phyloP scores from a whole-genome alignment of 2,113 vertebrate genomes.

The Catagonus wagneri region DNA sequence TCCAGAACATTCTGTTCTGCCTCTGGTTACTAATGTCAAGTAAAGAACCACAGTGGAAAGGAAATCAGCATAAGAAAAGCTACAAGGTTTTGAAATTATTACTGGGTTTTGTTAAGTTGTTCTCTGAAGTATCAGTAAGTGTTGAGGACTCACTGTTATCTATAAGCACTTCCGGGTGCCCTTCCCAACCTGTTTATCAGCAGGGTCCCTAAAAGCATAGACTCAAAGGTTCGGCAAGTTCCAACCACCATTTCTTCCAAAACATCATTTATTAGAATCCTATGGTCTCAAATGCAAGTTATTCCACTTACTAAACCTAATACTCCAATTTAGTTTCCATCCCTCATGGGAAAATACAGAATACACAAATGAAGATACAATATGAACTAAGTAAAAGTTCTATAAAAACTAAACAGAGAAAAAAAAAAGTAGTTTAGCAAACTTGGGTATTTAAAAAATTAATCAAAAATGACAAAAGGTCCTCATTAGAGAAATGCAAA shows the following conservation, averaged over 20 bases:
- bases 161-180: background rate
- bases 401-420: conserved; percentile 50
- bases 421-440: background rate
- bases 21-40: conserved; percentile 29
- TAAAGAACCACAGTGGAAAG: background rate
- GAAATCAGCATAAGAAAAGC: conserved; percentile 10
- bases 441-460: background rate
- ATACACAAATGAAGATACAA: background rate
- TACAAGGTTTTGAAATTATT: background rate
- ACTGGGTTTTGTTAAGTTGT: background rate
- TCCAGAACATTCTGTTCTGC: conserved; percentile 1
- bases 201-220: background rate
- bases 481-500: no score
- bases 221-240: conserved; percentile 1
- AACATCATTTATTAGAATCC: conserved; percentile 23
- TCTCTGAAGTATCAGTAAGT: background rate
- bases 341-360: background rate
- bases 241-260: background rate
- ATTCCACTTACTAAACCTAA: conserved; percentile 21
- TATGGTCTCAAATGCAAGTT: background rate
- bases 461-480: background rate
- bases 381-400: background rate
- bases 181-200: background rate
- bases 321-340: background rate
- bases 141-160: background rate